These are phyloP conservation scores for Lindbergichthys nudifrons DNA, from an alignment of 2,797 vertebrate genomes.

Conservation along the genomic window DNA sequence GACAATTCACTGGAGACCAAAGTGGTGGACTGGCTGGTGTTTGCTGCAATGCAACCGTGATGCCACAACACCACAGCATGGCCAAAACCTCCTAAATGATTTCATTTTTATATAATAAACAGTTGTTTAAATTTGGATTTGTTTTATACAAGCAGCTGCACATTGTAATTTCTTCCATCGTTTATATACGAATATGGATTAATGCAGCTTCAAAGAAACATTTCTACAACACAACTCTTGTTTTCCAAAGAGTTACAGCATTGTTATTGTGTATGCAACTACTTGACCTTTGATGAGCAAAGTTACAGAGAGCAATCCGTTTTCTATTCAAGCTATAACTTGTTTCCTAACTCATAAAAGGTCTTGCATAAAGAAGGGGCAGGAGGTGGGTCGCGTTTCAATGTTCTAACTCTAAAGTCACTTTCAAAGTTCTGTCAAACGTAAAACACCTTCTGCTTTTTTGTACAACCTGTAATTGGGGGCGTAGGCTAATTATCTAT, in stretches of 20 bases:
- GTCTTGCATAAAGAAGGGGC: conserved; percentile 24
- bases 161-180: too few relatives aligned
- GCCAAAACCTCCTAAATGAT: too few relatives aligned
- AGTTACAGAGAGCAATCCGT: conserved; percentile 9
- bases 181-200: background rate
- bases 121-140: background rate
- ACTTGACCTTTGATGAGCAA: conserved; percentile 7
- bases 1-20: background rate
- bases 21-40: background rate
- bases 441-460: conserved; percentile 30
- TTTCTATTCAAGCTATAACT: conserved; percentile 18
- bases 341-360: conserved; percentile 16
- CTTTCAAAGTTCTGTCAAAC: conserved; percentile 59
- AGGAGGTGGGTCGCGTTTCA: conserved; percentile 24
- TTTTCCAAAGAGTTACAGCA: too few relatives aligned
- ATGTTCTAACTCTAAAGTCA: conserved; percentile 45
- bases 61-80: background rate
- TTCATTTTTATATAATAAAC: background rate
- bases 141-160: background rate
- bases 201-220: background rate
- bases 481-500: conserved; percentile 54
- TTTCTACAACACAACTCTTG: background rate
- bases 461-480: conserved; percentile 13
- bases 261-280: background rate
- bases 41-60: background rate